These are phyloP conservation scores for Acrossocheilus fasciatus DNA, from an alignment of 2,797 vertebrate species.

Conservation along the genomic window DNA sequence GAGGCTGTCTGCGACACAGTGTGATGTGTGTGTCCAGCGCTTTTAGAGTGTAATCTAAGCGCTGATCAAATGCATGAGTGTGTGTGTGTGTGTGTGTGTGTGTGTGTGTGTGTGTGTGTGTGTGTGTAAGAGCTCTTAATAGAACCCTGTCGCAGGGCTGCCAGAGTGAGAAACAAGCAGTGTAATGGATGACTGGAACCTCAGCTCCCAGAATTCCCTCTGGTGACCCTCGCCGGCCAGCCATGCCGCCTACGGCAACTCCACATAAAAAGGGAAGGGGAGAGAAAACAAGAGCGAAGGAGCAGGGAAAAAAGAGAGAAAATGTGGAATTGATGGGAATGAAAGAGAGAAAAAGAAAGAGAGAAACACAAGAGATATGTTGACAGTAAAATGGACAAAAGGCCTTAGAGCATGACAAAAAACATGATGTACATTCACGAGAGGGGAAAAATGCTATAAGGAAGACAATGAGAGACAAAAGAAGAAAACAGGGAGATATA, in stretches of 20 bases:
- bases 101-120: slow-evolving; percentile 27
- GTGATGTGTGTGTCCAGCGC: slow-evolving; percentile 50
- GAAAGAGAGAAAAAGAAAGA: slow-evolving; percentile 10
- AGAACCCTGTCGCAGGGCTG: slow-evolving; percentile 93
- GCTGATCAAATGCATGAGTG: slow-evolving; percentile 55
- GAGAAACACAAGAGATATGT: slow-evolving; percentile 18
- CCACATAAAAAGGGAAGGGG: slow-evolving; percentile 56
- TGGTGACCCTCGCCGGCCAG: slow-evolving; percentile 71
- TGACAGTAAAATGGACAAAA: slow-evolving; percentile 38
- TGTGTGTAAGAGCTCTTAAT: slow-evolving; percentile 75
- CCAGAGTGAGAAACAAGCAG: slow-evolving; percentile 91
- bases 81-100: slow-evolving; percentile 23
- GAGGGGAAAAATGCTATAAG: slow-evolving; percentile 72
- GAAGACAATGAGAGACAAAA: slow-evolving; percentile 16
- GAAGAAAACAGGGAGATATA: not conserved
- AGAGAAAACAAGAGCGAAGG: slow-evolving; percentile 28
- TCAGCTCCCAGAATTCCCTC: slow-evolving; percentile 89
- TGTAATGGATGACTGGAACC: slow-evolving; percentile 92
- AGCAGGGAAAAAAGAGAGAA: slow-evolving; percentile 66
- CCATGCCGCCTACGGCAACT: slow-evolving; percentile 51
- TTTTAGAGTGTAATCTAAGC: slow-evolving; percentile 52
- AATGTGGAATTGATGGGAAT: slow-evolving; percentile 73
- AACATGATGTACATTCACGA: slow-evolving; percentile 28
- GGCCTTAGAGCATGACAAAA: slow-evolving; percentile 66
- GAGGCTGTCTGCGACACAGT: slow-evolving; percentile 49